Base-by-base conservation (phyloP, 2,797 vertebrate species). In the Eupleurogrammus muticus region DNA sequence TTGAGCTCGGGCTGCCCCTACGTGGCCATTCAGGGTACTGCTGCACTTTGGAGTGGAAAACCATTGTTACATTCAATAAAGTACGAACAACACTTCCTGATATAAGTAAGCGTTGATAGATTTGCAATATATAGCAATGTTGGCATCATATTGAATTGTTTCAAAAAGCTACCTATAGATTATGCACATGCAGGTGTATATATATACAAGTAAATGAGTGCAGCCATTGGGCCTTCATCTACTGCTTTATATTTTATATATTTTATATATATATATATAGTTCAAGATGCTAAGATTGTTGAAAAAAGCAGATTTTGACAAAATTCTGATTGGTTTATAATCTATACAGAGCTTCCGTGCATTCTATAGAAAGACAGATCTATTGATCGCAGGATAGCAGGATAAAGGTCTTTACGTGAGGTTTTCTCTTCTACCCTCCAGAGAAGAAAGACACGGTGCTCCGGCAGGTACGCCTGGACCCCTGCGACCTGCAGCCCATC, bases 361-460 rank as follows among this genome's bases (percentile, higher is more conserved):
- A 28, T 28, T 28, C 28, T 28, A 28, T 28, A 28, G 28, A 28
- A 28, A 28, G 28, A 6, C 6, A 28, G 6, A 28, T 6, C 3
- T 6, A 28, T 6, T n/a, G n/a, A n/a, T n/a, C n/a, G n/a, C n/a
- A n/a, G n/a, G n/a, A n/a, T n/a, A n/a, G n/a, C n/a, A n/a, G n/a
- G n/a, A n/a, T n/a, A n/a, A 28, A 28, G 28, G 28, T 28, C 28
- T 28, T 28, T 28, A 28, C 3, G 6, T 28, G 3, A 28, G 6
- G 28, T 53, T 9, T 28, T 55, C 23, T 78, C 51, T 11, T 59
- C 50, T 19, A 11, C 36, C 23, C 59, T 69, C 4, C 75, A 99
- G 98, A 99, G 91, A 99, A 98, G 93, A 99, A 99, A 90, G 97
- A 99, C 94, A 99, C 98, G 0, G 97, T 99, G 77, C 93, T 99